A percentile compares a stretch with the other conserved stretches of the same genome.
Evolutionary conservation across 2,888 invertebrate genomes (phyloP).

Genomic region (Heliothis peltigera): DNA sequence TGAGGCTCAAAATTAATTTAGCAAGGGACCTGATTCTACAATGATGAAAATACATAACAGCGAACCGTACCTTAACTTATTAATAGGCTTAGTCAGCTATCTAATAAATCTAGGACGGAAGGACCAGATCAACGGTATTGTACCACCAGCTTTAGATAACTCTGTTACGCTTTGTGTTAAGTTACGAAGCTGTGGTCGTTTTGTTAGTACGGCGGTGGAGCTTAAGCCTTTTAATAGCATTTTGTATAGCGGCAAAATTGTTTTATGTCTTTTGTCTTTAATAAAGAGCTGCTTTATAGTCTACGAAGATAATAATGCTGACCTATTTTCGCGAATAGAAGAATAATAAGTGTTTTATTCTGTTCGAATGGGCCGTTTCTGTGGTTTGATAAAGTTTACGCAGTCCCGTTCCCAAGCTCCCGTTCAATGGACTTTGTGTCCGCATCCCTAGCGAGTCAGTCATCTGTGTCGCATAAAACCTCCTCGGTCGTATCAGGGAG

Average conservation of each 20-base stretch:
- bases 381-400: conserved; percentile 28
- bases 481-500: conserved; percentile 4
- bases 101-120: conserved; percentile 27
- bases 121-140: conserved; percentile 29
- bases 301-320: conserved; percentile 20
- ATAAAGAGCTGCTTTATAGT: conserved; percentile 15
- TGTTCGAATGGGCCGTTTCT: conserved; percentile 23
- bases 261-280: conserved; percentile 27
- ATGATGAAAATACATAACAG: conserved; percentile 5
- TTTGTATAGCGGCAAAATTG: conserved; percentile 15
- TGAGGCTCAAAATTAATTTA: background rate
- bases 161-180: conserved; percentile 22
- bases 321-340: conserved; percentile 26
- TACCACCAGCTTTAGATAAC: conserved; percentile 29
- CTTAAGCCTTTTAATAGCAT: conserved; percentile 30
- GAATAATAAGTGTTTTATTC: conserved; percentile 27
- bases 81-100: conserved; percentile 22
- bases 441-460: conserved; percentile 13
- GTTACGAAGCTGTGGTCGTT: conserved; percentile 26
- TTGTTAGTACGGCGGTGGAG: conserved; percentile 22
- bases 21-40: background rate
- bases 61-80: conserved; percentile 5
- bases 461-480: conserved; percentile 29
- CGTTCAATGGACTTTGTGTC: conserved; percentile 33
- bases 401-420: too few species aligned